Evolutionary conservation across 2,113 vertebrate genomes (phyloP), one percentile per base, ranked within the genome.

Genomic region (Clarias gariepinus): DNA sequence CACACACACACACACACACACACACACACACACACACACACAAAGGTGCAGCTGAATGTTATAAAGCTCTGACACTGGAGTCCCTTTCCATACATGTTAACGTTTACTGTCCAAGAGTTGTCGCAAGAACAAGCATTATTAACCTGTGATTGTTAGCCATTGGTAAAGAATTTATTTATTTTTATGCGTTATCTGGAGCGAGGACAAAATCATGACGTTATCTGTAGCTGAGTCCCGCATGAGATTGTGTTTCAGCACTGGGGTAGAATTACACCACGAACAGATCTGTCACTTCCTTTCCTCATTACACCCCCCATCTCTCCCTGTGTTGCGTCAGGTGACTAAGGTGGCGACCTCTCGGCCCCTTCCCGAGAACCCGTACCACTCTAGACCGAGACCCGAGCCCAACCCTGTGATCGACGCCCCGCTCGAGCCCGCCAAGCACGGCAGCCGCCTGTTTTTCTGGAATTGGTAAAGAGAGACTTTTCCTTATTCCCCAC

Each of bases 271-370:
- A 8, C 6, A 9, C 68, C 30, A 36, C 18, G 2, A 10, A 9
- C 28, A 68, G 28, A 18, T 74, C 36, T 25, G 12, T 74, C 2
- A n/a, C 6, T 30, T 58, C 53, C 23, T 28, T 52, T 68, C n/a
- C 4, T 68, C 12, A 28, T 68, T 18, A 76, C 5, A n/a, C 9
- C 0, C 41, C 81, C 57, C 0, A 1, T 76, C 79, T 84, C 7
- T 85, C 9, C 76, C 41, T 3, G 16, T 85, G 1, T 76, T 16
- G 12, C 33, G 12, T 55, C 91, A 99, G 98, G 96, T 98, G 90
- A 99, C 98, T 1, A 99, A 99, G 95, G 98, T 99, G 94, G 90
- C 96, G 78, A 99, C 98, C 66, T 87, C 95, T 0, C 95, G 98
- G 57, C 94, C 98, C 78, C 6, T 96, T 30, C 98, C 98, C 2